These are phyloP conservation scores for Nannoperca australis DNA, from an alignment of 2,797 vertebrate genomes.

Conservation along the genomic window DNA sequence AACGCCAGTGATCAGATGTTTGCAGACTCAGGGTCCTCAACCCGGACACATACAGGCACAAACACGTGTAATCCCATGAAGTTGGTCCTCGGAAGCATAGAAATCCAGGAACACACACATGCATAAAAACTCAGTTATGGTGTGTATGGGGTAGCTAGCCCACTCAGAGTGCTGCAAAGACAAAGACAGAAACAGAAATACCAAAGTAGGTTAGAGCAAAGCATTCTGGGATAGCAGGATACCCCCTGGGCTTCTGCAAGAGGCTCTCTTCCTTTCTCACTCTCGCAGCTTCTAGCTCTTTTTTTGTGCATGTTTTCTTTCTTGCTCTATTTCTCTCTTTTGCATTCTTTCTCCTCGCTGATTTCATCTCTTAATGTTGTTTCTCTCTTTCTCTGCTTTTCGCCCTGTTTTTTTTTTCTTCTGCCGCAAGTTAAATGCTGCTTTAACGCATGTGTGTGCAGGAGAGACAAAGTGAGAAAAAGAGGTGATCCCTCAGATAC, in stretches of 20 bases:
- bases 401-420: not conserved
- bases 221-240: constrained; percentile 86
- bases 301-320: constrained; percentile 33
- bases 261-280: constrained; percentile 71
- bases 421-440: not conserved
- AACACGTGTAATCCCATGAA: not conserved
- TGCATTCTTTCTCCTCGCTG: constrained; percentile 10
- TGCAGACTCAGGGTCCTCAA: not conserved
- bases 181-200: constrained; percentile 86
- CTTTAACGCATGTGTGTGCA: not conserved
- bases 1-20: constrained; percentile 7
- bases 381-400: not conserved
- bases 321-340: constrained; percentile 44
- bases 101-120: constrained; percentile 21
- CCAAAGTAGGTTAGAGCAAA: constrained; percentile 87
- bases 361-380: not conserved
- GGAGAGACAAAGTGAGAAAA: not conserved
- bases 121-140: constrained; percentile 38
- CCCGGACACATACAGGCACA: not conserved
- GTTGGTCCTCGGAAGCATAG: constrained; percentile 23
- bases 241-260: constrained; percentile 83
- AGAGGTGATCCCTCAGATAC: not conserved
- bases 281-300: constrained; percentile 55
- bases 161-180: constrained; percentile 75
- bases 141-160: constrained; percentile 59